Percentiles rank a stretch among this genome's conserved stretches.
Conservation (phyloP, 2,888 invertebrate genomes). For the Acanthosoma haemorrhoidale region DNA sequence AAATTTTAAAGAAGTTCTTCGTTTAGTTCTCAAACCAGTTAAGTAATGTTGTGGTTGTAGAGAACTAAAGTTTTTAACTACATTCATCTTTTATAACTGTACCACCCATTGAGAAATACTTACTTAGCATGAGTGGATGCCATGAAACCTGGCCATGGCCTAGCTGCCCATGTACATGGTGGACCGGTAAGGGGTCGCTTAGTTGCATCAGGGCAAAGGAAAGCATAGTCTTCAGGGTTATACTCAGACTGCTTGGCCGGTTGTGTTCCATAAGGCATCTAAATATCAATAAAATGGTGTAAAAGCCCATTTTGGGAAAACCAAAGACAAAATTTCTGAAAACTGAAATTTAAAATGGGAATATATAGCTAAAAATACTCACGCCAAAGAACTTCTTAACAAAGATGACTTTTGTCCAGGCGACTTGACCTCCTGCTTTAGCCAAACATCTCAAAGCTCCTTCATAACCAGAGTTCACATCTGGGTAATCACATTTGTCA, state of each 20-base stretch:
- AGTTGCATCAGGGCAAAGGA: constrained; percentile 73
- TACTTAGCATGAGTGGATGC: constrained; percentile 52
- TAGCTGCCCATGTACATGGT: constrained; percentile 74
- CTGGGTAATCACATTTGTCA: constrained; percentile 70
- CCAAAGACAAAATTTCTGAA: not conserved
- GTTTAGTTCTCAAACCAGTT: no score
- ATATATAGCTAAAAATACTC: constrained; percentile 43
- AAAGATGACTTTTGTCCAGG: constrained; percentile 77
- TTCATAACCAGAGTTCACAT: constrained; percentile 78
- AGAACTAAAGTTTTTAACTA: no score
- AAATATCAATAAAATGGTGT: constrained; percentile 31
- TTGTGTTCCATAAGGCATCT: constrained; percentile 59
- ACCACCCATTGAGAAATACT: no score
- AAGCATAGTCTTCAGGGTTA: constrained; percentile 63
- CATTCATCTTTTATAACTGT: no score
- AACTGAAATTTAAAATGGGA: not conserved
- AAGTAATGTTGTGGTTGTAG: no score
- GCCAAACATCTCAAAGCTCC: constrained; percentile 78
- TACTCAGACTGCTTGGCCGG: constrained; percentile 56
- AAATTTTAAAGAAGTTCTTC: no score
- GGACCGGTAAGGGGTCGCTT: constrained; percentile 60
- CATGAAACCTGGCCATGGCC: constrained; percentile 77
- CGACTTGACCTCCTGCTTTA: constrained; percentile 75
- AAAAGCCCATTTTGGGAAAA: not conserved
- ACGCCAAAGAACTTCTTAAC: constrained; percentile 75